phyloP scores from a whole-genome alignment of 1,140 invertebrate genomes.

The Chionoecetes opilio region DNA sequence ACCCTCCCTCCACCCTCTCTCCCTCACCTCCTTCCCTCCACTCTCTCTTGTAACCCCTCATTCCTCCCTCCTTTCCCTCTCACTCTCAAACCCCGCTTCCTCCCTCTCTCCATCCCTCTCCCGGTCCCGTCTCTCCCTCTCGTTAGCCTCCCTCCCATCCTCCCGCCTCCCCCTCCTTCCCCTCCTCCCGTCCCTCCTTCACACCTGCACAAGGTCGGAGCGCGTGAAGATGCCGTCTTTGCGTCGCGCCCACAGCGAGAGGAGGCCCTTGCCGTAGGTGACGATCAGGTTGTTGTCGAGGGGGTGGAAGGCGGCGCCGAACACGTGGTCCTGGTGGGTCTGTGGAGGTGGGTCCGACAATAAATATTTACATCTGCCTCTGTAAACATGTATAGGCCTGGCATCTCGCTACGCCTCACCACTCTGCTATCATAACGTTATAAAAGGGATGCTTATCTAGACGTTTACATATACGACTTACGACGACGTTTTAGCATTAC shows the following conservation, averaged over 20 bases:
- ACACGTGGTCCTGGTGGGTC: slow-evolving; percentile 94
- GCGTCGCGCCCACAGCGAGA: slow-evolving; percentile 95
- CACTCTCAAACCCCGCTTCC: not conserved
- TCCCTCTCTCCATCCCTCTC: not conserved
- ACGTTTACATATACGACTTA: too few relatives aligned
- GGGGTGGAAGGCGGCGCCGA: slow-evolving; percentile 96
- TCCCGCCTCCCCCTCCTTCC: not conserved
- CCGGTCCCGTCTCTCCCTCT: not conserved
- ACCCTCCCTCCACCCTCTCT: not conserved
- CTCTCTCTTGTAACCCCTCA: not conserved
- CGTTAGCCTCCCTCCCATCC: not conserved
- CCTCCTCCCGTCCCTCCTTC: not conserved
- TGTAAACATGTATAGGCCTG: not conserved
- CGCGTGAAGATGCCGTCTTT: slow-evolving; percentile 95
- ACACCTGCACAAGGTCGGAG: slow-evolving; percentile 88
- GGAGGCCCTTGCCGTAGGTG: slow-evolving; percentile 95
- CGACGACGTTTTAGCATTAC: too few relatives aligned
- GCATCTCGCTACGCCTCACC: too few relatives aligned
- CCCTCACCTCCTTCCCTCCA: not conserved
- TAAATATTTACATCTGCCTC: not conserved
- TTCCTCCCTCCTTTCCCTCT: not conserved
- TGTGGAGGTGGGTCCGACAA: slow-evolving; percentile 82
- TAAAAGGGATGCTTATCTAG: too few relatives aligned
- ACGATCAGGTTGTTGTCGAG: slow-evolving; percentile 96
- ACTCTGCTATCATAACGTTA: too few relatives aligned